Percentiles rank a stretch among this genome's conserved stretches.
Conservation (phyloP, 2,888 invertebrate genomes). For the Brachyopa scutellaris region DNA sequence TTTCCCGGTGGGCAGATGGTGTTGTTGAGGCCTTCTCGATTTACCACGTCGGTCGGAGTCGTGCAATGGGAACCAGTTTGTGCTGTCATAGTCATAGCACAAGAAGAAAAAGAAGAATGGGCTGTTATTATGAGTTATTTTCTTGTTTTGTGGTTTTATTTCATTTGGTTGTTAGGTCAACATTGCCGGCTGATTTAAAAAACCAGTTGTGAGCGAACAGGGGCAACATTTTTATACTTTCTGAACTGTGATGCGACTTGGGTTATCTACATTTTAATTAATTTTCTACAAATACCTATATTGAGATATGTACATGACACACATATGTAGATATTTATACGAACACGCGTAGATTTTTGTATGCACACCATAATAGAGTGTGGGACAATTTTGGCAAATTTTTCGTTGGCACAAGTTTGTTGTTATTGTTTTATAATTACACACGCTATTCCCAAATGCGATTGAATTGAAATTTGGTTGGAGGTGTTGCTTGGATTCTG, state of each 20-base stretch:
- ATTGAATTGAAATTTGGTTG: no score
- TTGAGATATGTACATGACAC: no score
- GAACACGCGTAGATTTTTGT: no score
- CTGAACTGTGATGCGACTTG: slow-evolving; percentile 29
- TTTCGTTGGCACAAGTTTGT: no score
- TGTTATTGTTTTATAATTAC: no score
- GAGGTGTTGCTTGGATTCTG: no score
- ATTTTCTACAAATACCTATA: slow-evolving; percentile 7
- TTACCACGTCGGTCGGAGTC: slow-evolving; percentile 35
- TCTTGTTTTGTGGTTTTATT: slow-evolving; percentile 30
- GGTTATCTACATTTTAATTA: slow-evolving; percentile 24
- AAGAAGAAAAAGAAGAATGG: slow-evolving; percentile 5
- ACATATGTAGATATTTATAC: no score
- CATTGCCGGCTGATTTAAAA: slow-evolving; percentile 57
- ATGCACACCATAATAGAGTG: no score
- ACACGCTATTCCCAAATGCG: no score
- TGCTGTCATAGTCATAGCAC: slow-evolving; percentile 51
- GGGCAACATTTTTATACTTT: slow-evolving; percentile 21
- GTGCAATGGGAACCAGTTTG: slow-evolving; percentile 63
- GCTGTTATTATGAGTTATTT: slow-evolving; percentile 38
- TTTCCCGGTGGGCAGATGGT: slow-evolving; percentile 1
- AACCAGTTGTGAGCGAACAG: slow-evolving; percentile 58
- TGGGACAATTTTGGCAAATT: no score
- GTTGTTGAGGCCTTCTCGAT: slow-evolving; percentile 22
- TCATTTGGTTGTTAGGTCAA: slow-evolving; percentile 48